Percentiles rank a stretch among this genome's conserved stretches.
These are phyloP conservation scores for Chaetoderma sp. DNA, from an alignment of 2,888 invertebrate genomes.

Conservation along the genomic window DNA sequence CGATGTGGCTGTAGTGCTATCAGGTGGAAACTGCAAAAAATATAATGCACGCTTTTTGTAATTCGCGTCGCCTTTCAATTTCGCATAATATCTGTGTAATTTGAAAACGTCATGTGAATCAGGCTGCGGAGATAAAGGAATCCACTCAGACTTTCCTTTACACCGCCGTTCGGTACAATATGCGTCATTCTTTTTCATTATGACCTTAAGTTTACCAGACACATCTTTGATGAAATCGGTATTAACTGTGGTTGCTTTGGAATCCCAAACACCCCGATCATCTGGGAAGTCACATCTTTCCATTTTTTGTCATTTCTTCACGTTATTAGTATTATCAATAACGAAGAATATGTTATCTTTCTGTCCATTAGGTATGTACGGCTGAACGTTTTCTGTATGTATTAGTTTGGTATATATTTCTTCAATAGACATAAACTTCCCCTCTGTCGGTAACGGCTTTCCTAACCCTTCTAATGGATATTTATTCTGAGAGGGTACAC, in stretches of 20 bases:
- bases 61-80: too few species aligned
- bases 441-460: too few species aligned
- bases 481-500: too few species aligned
- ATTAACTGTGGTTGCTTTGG: background rate
- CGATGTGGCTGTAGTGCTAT: too few species aligned
- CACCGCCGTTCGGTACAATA: background rate
- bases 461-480: too few species aligned
- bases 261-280: background rate
- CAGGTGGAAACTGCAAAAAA: too few species aligned
- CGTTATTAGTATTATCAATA: background rate
- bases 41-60: too few species aligned
- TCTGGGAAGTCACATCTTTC: background rate
- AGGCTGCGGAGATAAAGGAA: background rate
- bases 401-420: too few species aligned
- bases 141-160: background rate
- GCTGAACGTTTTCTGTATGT: background rate
- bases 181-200: background rate
- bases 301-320: background rate
- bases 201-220: too few species aligned
- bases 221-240: background rate
- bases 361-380: background rate
- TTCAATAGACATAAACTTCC: too few species aligned
- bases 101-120: background rate
- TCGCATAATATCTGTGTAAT: too few species aligned
- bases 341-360: background rate